These are phyloP conservation scores for Hybos culiciformis DNA, from an alignment of 2,888 invertebrate species.

Conservation along the genomic window DNA sequence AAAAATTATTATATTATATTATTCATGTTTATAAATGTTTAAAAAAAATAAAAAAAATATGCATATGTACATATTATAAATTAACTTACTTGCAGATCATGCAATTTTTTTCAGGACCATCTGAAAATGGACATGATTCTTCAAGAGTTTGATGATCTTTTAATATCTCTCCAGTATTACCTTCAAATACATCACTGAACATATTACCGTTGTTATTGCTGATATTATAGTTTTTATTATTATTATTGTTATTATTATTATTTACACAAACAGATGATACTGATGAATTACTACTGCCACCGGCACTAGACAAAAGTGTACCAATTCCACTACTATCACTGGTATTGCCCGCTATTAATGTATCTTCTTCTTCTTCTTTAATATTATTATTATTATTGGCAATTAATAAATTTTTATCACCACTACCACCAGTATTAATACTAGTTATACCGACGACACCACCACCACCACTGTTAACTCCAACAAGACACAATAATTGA, in stretches of 20 bases:
- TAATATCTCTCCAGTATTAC: constrained; percentile 23
- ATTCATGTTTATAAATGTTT: no score
- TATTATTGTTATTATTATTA: constrained; percentile 13
- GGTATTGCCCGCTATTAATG: neutral
- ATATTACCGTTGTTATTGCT: constrained; percentile 13
- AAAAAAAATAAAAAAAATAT: neutral
- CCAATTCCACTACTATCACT: constrained; percentile 9
- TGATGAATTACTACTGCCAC: constrained; percentile 9
- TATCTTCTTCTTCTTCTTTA: neutral
- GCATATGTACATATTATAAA: neutral
- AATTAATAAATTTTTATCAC: neutral
- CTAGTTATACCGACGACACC: neutral
- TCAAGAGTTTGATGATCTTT: constrained; percentile 31
- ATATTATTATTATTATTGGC: neutral
- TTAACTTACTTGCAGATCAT: constrained; percentile 49
- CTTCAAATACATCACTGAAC: constrained; percentile 27
- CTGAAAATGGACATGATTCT: constrained; percentile 29
- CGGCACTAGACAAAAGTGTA: constrained; percentile 11
- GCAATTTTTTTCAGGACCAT: constrained; percentile 45
- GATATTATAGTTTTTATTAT: constrained; percentile 11
- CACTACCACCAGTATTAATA: neutral
- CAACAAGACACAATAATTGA: no score
- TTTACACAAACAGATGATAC: constrained; percentile 14
- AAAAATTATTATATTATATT: constrained; percentile 1
- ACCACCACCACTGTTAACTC: no score